Evolutionary conservation across 1,140 invertebrate species (phyloP).

Genomic region (Lepidotrigona ventralis): DNA sequence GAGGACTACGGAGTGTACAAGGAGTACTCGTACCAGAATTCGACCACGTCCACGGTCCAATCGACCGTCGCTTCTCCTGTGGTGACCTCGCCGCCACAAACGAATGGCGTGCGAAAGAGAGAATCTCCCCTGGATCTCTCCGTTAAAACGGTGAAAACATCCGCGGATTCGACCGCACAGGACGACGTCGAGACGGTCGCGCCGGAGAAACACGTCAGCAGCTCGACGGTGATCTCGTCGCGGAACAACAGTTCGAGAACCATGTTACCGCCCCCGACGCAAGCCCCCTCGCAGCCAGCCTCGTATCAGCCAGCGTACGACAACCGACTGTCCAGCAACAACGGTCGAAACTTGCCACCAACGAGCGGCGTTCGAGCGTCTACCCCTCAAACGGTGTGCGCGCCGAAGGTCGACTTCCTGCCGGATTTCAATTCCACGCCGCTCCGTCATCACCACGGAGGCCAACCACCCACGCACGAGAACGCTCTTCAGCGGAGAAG

Average conservation of each 20-base stretch:
- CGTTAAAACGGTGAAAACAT: conserved; percentile 91
- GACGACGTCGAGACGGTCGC: conserved; percentile 82
- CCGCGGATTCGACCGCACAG: conserved; percentile 90
- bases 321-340: conserved; percentile 57
- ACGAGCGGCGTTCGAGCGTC: conserved; percentile 64
- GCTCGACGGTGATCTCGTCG: conserved; percentile 50
- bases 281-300: conserved; percentile 41
- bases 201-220: conserved; percentile 67
- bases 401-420: conserved; percentile 86
- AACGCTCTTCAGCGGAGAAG: conserved; percentile 60
- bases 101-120: conserved; percentile 79
- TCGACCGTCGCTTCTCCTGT: conserved; percentile 31
- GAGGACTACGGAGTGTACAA: conserved; percentile 66
- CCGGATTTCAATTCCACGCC: conserved; percentile 83
- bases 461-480: conserved; percentile 52
- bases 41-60: conserved; percentile 46
- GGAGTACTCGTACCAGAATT: conserved; percentile 65
- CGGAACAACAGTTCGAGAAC: conserved; percentile 68
- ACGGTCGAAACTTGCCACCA: conserved; percentile 43
- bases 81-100: conserved; percentile 48
- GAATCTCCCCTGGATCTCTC: conserved; percentile 91
- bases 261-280: conserved; percentile 69
- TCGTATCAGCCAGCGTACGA: conserved; percentile 57
- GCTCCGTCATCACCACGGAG: conserved; percentile 64
- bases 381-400: conserved; percentile 76